Conservation (phyloP, 2,888 invertebrate species). For the Heliconius cydno region DNA sequence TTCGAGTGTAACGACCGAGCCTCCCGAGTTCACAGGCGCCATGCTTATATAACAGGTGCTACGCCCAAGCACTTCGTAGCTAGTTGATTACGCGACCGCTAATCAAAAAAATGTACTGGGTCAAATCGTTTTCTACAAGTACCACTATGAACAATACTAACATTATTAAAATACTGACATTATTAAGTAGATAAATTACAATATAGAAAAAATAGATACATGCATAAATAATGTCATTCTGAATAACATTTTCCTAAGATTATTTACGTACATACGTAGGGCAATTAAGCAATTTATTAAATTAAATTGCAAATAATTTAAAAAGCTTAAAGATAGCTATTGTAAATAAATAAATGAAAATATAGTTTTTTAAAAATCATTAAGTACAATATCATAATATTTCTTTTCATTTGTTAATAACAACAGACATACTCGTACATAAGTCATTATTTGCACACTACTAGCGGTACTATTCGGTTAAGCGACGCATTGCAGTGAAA, state of each 20-base stretch:
- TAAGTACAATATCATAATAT: not conserved
- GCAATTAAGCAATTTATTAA: not conserved
- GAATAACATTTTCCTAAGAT: not conserved
- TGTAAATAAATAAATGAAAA: not conserved
- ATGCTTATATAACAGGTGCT: slow-evolving; percentile 1
- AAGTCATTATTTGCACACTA: not conserved
- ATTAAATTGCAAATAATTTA: too few relatives aligned
- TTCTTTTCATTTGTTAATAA: not conserved
- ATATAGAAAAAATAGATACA: not conserved
- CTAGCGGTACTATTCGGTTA: not conserved
- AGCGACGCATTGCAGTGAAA: not conserved
- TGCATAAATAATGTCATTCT: too few relatives aligned
- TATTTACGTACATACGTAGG: not conserved
- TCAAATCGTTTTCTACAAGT: not conserved
- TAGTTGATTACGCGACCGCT: not conserved
- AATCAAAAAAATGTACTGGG: not conserved
- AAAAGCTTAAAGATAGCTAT: not conserved
- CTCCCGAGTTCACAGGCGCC: not conserved
- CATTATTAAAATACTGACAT: not conserved
- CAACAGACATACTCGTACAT: not conserved
- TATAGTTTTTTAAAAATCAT: not conserved
- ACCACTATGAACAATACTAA: not conserved
- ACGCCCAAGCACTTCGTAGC: not conserved
- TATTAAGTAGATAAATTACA: too few relatives aligned
- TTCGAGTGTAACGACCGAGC: not conserved